Evolutionary conservation across 2,888 invertebrate species (phyloP), one percentile per base, ranked within the genome.

Genomic region (Apotomis capreana): DNA sequence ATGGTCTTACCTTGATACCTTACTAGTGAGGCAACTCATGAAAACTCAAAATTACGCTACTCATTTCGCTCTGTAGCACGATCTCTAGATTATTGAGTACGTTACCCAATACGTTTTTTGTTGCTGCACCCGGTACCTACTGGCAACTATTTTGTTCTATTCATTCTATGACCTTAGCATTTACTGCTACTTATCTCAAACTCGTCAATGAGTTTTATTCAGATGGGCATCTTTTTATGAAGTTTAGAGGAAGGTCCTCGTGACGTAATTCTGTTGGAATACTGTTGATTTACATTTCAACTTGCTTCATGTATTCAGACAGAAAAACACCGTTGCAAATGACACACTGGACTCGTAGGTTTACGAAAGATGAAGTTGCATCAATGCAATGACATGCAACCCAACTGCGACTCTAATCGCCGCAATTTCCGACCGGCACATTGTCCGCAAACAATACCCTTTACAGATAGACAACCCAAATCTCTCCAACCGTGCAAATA

Each of bases 371-470:
- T 62, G 58, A 52, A 46, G 72, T 72, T 72, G 68, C 72, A 72
- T 68, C 71, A 72, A 68, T 74, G 71, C 68, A 71, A 74, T 74
- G 71, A 74, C 68, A 74, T 71, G 74, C 74, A 71, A 49, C 71
- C 61, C 63, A 15, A 54, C 61, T 57, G 62, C 51, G 59, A 46
- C 58, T 63, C 52, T 72, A 79, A 76, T 74, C 64, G 68, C 74
- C 73, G 76, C 77, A 70, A 78, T 80, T 86, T 87, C 82, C 86
- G 83, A 81, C 75, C 78, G 49, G 77, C 74, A 76, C 82, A 84
- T 85, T 87, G 84, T 86, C 81, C 83, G 79, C 81, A 78, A 80
- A 87, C 84, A 87, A 86, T 83, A 75, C 72, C 75, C 49, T 84
- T 83, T 86, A 84, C 85, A 80, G 68, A 72, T 74, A 80, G 77